Evolutionary conservation across 2,888 invertebrate genomes (phyloP), one percentile per base, ranked within the genome.

Genomic region (Matsumyia berberina): DNA sequence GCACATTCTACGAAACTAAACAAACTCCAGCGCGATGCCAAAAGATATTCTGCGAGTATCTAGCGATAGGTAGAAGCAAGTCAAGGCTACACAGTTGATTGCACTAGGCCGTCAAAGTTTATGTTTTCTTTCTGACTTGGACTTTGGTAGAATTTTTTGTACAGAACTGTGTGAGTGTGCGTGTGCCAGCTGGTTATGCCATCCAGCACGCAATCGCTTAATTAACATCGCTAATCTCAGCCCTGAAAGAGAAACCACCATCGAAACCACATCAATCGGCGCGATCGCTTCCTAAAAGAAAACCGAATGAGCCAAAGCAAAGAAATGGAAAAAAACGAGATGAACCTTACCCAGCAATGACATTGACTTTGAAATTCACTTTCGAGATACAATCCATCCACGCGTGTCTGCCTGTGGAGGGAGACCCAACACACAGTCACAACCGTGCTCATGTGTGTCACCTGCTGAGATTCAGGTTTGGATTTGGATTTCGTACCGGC

Each of bases 291-390:
- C 86, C 76, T 69, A 74, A 70, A 79, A 51, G 8, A 73, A 37
- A 80, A 70, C 67, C 12, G 11, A 73, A 69, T 42, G 42, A 58
- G 33, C 11, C 62, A 35, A 35, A 64, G n/a, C n/a, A n/a, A n/a
- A 35, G 8, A 33, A 49, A 42, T n/a, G 29, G 37, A 70, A 69
- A 35, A 64, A 67, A 67, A 49, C 58, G 57, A 80, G 69, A 60
- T 70, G 70, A 70, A 51, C 58, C 46, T 64, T 17, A 80, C 77
- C 8, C 81, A 81, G 67, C 67, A 67, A 58, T 86, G 86, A 73
- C 86, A 86, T 86, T 86, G 85, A 85, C 85, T 76, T 85, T 85
- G 86, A 86, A 86, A 86, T 81, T 86, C 81, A 72, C 72, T 86
- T 81, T 81, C 72, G 19, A 79, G 44, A 77, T 67, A 74, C 44